Conservation (phyloP, 2,113 vertebrate species). For the Nematolebias whitei region DNA sequence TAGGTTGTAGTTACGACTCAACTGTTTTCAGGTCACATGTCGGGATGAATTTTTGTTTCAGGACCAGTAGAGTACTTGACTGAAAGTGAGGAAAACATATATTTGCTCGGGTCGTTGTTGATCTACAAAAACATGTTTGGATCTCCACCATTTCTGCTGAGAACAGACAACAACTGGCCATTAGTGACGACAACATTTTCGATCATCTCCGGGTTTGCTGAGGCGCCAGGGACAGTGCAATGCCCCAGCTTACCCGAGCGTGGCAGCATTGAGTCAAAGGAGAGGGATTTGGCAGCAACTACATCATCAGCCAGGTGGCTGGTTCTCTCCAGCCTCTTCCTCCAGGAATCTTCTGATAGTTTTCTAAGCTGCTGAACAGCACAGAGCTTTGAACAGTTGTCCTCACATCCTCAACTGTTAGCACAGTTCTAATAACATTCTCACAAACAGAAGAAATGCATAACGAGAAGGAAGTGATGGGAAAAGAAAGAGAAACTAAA, state of each 20-base stretch:
- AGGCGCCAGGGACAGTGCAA: constrained; percentile 67
- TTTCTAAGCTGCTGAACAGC: constrained; percentile 51
- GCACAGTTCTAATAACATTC: constrained; percentile 94
- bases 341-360: constrained; percentile 39
- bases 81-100: constrained; percentile 23
- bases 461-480: constrained; percentile 79
- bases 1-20: constrained; percentile 28
- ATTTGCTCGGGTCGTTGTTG: constrained; percentile 59
- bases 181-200: constrained; percentile 60
- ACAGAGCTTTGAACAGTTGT: constrained; percentile 28
- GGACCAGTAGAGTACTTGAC: constrained; percentile 34
- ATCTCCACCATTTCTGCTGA: constrained; percentile 34
- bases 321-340: constrained; percentile 41
- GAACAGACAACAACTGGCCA: constrained; percentile 56
- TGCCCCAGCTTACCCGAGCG: constrained; percentile 55
- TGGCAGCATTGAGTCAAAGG: constrained; percentile 66
- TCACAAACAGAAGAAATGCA: constrained; percentile 80
- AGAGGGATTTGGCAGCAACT: constrained; percentile 65
- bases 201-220: constrained; percentile 48
- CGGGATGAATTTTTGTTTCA: constrained; percentile 36
- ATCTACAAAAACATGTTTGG: constrained; percentile 17
- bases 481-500: constrained; percentile 14
- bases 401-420: constrained; percentile 34
- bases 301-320: constrained; percentile 57
- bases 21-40: constrained; percentile 30